Evolutionary conservation across 2,113 vertebrate genomes (phyloP).

Genomic region (Euleptes europaea): DNA sequence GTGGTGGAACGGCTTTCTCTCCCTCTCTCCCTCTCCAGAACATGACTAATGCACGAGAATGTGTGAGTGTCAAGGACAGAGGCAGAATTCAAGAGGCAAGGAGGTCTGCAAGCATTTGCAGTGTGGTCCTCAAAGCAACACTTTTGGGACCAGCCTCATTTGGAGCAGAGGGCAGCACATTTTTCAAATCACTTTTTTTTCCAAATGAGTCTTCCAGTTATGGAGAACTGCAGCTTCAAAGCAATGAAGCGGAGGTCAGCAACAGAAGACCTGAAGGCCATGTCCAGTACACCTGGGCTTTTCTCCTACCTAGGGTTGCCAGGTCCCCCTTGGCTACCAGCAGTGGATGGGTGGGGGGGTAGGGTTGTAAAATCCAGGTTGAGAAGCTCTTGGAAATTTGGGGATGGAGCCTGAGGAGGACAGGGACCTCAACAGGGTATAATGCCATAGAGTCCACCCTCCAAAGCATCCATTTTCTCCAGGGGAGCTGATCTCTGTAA

Average conservation of each 20-base stretch:
- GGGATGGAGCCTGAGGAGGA: too few species aligned
- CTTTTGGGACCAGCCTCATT: not conserved
- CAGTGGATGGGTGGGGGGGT: too few species aligned
- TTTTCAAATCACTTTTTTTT: not conserved
- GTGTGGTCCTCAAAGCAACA: not conserved
- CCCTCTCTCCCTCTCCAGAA: not conserved
- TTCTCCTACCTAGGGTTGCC: not conserved
- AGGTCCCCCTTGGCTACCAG: too few species aligned
- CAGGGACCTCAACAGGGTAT: too few species aligned
- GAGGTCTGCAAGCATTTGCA: not conserved
- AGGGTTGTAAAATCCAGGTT: too few species aligned
- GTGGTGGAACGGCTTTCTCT: not conserved
- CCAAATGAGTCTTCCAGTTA: not conserved
- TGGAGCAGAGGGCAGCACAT: not conserved
- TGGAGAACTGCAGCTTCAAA: not conserved
- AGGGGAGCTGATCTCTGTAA: too few species aligned
- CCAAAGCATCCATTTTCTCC: too few species aligned
- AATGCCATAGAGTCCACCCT: too few species aligned
- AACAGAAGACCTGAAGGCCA: not conserved
- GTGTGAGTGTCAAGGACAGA: not conserved
- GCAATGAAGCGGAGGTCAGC: not conserved
- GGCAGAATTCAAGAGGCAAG: not conserved
- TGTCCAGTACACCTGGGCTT: not conserved
- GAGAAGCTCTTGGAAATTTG: too few species aligned
- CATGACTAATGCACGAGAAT: constrained; percentile 18